Base-by-base conservation (phyloP, 2,113 vertebrate genomes). In the Gnathonemus echidnorhynchus region DNA sequence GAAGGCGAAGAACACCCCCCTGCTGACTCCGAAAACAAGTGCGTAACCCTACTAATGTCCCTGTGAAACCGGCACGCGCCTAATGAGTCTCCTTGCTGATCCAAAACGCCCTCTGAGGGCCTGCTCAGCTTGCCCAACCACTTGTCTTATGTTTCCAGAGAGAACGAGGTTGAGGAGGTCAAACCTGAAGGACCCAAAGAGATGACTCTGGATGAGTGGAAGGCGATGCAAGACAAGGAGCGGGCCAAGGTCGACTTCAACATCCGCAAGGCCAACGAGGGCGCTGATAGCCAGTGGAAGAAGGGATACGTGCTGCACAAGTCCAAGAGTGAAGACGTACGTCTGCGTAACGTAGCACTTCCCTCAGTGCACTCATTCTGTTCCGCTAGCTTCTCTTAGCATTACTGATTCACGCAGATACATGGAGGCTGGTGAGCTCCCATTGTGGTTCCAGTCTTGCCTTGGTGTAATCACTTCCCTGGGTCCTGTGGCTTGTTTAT, bases 161-260 rank as follows among this genome's bases (percentile, higher is more conserved):
- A 99, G 93, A 99, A 99, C 66, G 98, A 99, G 95, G 97, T 94
- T 88, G 98, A 99, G 93, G 98, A 99, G 92, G 97, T 97, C 2
- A 99, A 99, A 95, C 98, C 99, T 46, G 98, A 99, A 95, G 98
- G 97, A 27, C 96, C 98, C 48, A 99, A 99, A 95, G 98, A 99
- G 91, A 99, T 99, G 98, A 99, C 98, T 92, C 95, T 99, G 95
- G 98, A 99, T 52, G 98, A 99, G 92, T 99, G 98, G 98, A 99
- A 99, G 94, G 98, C 98, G 89, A 96, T 98, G 97, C 98, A 99
- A 91, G 98, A 97, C 93, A 99, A 99, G 95, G 98, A 99, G 9
- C 96, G 98, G 15, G 95, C 98, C 84, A 99, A 99, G 95, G 98
- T 98, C 42, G 98, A 99, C 84, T 99, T 99, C 96, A 99, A 99